Evolutionary conservation across 2,797 vertebrate genomes (phyloP).

Genomic region (Menidia menidia): DNA sequence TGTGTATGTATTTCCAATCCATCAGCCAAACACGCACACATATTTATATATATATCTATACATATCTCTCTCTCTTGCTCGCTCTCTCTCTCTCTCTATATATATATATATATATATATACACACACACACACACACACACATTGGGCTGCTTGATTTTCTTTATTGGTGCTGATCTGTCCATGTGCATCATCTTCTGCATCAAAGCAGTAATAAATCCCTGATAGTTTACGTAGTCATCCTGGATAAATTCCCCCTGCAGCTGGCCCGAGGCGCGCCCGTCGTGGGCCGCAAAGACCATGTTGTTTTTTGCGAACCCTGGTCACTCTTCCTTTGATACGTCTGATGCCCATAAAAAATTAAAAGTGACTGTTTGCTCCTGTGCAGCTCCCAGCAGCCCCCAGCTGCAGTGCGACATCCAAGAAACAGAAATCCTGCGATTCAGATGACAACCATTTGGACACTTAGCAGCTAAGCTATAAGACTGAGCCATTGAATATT

Average conservation of each 20-base stretch:
- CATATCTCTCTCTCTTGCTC: no score
- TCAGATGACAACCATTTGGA: not conserved
- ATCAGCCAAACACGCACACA: no score
- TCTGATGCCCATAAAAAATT: conserved; percentile 4
- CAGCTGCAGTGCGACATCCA: not conserved
- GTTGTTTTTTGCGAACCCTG: not conserved
- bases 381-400: not conserved
- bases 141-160: conserved; percentile 30
- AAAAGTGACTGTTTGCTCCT: not conserved
- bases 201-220: conserved; percentile 5
- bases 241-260: not conserved
- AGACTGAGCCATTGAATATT: no score
- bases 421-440: not conserved
- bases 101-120: conserved; percentile 62
- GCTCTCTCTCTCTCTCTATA: no score
- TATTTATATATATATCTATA: no score
- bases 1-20: no score
- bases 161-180: conserved; percentile 30
- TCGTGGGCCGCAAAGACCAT: not conserved
- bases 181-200: conserved; percentile 10
- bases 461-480: not conserved
- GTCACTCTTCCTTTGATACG: not conserved
- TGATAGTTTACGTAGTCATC: conserved; percentile 1
- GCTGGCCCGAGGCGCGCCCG: not conserved
- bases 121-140: conserved; percentile 62